Evolutionary conservation across 2,888 invertebrate species (phyloP), one percentile per base, ranked within the genome.

Genomic region (Pseudanteris insignis): DNA sequence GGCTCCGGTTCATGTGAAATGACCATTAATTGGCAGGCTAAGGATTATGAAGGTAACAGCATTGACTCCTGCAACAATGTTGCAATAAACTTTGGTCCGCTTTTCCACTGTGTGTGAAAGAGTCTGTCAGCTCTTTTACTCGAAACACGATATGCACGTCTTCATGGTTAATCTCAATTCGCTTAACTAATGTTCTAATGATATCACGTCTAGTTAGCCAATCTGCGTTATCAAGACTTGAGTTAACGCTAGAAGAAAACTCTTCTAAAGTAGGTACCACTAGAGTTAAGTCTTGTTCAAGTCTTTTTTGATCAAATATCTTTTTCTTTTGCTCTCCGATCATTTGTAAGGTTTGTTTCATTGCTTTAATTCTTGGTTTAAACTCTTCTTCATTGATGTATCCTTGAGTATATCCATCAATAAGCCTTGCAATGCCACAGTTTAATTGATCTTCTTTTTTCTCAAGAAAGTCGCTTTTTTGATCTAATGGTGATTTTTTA

Each of bases 1-100:
- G 40, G 40, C n/a, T 40, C 26, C 2, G n/a, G 40, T n/a, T 40
- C 40, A 40, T 40, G 40, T 40, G 26, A 40, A 40, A 40, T 40
- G 40, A 40, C 40, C 40, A 26, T 40, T 25, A 40, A 28, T 13
- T 40, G 40, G 40, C 40, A 40, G 40, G 26, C 26, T 40, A 40
- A 28, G 26, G 40, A 40, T 15, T 40, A 8, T 40, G 40, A 40
- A 40, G 40, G 40, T 25, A 40, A 40, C 26, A 40, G 26, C 40
- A 25, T 40, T 26, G 40, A 40, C 13, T 40, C n/a, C n/a, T n/a
- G n/a, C n/a, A n/a, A n/a, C n/a, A n/a, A n/a, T 18, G 40, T 26
- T 26, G 40, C 40, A 40, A 18, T 28, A 11, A 28, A 28, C 28
- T 10, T 28, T 28, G 9, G 9, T 28, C 10, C 2, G 18, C 10